Conservation (phyloP, 2,113 vertebrate genomes). For the Mustelus asterias region DNA sequence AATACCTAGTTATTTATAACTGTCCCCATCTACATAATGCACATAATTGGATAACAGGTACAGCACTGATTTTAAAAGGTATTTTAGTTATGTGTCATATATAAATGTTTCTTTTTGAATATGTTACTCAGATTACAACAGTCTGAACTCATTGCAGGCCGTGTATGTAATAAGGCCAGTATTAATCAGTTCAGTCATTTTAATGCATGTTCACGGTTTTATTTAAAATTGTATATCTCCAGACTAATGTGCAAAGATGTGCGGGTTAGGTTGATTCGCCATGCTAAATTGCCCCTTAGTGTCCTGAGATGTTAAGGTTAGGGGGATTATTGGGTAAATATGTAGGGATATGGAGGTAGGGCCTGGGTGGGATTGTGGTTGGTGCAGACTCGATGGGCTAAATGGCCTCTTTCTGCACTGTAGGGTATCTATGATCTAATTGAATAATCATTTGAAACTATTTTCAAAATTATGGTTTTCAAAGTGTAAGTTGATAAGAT, state of each 20-base stretch:
- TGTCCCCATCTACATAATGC: conserved; percentile 96
- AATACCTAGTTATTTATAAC: conserved; percentile 95
- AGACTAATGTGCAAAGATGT: too few species aligned
- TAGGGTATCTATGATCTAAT: neutral
- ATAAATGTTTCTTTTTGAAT: neutral
- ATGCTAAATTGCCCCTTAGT: too few species aligned
- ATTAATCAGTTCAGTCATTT: neutral
- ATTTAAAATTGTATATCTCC: neutral
- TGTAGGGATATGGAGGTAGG: too few species aligned
- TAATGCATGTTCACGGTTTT: neutral
- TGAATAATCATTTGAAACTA: neutral
- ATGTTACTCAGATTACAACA: neutral
- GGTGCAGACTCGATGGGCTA: too few species aligned
- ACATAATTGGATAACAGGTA: conserved; percentile 87
- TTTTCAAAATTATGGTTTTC: neutral
- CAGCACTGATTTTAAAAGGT: conserved; percentile 24
- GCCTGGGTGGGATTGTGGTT: too few species aligned
- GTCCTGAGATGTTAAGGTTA: too few species aligned
- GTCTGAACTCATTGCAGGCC: neutral
- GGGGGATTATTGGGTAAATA: too few species aligned
- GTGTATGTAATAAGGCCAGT: neutral
- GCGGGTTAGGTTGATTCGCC: too few species aligned
- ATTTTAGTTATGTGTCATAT: neutral
- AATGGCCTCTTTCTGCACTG: too few species aligned
- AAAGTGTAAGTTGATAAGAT: neutral